phyloP scores from a whole-genome alignment of 1,140 invertebrate species.

The Drosophila fuyamai region DNA sequence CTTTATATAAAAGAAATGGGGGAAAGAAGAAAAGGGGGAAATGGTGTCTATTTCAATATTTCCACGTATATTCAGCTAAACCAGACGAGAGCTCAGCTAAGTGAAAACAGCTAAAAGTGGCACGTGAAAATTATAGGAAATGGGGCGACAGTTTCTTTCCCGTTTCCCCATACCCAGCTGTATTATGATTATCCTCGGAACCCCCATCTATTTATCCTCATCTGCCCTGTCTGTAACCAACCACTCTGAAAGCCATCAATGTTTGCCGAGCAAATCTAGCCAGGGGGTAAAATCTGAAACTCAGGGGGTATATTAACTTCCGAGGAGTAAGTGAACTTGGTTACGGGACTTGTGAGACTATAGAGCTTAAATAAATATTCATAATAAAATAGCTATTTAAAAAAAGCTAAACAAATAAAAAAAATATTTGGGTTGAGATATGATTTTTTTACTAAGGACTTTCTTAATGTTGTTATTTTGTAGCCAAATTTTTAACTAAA shows the following conservation, averaged over 20 bases:
- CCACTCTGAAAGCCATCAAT: conserved; percentile 32
- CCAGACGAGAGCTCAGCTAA: conserved; percentile 37
- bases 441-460: too few species aligned
- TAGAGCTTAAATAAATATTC: too few species aligned
- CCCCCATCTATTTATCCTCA: conserved; percentile 12
- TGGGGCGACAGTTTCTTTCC: conserved; percentile 12
- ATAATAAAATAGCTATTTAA: too few species aligned
- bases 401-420: too few species aligned
- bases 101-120: conserved; percentile 57
- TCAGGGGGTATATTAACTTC: background rate
- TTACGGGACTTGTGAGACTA: background rate
- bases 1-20: background rate
- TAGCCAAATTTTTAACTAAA: too few species aligned
- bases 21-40: background rate
- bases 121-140: conserved; percentile 63
- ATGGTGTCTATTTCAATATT: conserved; percentile 47
- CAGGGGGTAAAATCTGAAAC: conserved; percentile 17
- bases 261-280: conserved; percentile 30
- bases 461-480: too few species aligned
- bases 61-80: conserved; percentile 24
- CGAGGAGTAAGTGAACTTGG: background rate
- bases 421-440: too few species aligned
- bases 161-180: background rate
- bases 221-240: conserved; percentile 10
- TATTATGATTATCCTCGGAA: conserved; percentile 57